These are phyloP conservation scores for Arothron firmamentum DNA, from an alignment of 2,113 vertebrate species.

Conservation along the genomic window DNA sequence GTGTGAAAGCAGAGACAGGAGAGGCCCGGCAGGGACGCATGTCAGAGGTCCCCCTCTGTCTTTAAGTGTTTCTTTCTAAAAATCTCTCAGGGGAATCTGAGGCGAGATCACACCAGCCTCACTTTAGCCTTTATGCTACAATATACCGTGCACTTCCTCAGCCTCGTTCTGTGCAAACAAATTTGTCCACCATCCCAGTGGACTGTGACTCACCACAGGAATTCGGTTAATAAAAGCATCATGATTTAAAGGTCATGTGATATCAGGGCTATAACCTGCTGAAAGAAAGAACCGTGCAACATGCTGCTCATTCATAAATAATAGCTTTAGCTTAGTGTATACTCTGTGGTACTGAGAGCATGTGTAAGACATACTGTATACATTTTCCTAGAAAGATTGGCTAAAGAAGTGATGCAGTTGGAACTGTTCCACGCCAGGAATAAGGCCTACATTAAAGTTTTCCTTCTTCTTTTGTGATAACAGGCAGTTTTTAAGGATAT, in stretches of 20 bases:
- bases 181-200: constrained; percentile 28
- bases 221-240: constrained; percentile 36
- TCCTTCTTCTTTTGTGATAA: too few relatives aligned
- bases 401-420: too few relatives aligned
- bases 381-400: too few relatives aligned
- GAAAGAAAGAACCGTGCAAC: constrained; percentile 6
- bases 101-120: not conserved
- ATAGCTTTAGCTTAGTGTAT: constrained; percentile 9
- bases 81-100: constrained; percentile 34
- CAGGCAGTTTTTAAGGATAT: too few relatives aligned
- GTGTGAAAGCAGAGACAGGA: constrained; percentile 38
- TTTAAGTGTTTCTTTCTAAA: constrained; percentile 34
- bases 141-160: constrained; percentile 22
- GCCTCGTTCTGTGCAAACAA: constrained; percentile 19
- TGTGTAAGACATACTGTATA: too few relatives aligned
- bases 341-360: not conserved
- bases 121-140: constrained; percentile 1
- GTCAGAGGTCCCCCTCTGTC: constrained; percentile 21
- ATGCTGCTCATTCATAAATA: constrained; percentile 15
- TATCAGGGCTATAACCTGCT: constrained; percentile 30
- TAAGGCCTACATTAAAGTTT: too few relatives aligned
- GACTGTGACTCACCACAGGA: constrained; percentile 12
- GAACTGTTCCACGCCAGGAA: too few relatives aligned
- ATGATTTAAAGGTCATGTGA: constrained; percentile 53
- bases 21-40: constrained; percentile 20